Conservation (phyloP, 2,797 vertebrate genomes). For the Gallirallus australis region DNA sequence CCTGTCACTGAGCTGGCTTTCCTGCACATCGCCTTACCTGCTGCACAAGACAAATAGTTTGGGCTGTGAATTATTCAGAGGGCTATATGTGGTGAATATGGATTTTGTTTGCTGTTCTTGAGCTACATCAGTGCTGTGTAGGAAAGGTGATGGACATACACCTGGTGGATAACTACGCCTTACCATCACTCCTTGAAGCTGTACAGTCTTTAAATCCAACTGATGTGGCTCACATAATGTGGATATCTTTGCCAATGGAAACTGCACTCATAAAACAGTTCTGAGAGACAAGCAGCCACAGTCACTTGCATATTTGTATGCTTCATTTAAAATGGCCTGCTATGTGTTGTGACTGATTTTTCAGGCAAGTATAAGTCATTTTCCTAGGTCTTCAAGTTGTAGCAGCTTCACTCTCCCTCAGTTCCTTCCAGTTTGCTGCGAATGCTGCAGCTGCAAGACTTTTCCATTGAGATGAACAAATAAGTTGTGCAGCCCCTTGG, state of each 20-base stretch:
- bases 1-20: neutral
- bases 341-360: neutral
- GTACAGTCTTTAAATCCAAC: neutral
- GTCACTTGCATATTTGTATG: neutral
- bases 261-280: slow-evolving; percentile 25
- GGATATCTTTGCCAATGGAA: neutral
- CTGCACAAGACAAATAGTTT: neutral
- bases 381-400: slow-evolving; percentile 3
- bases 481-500: neutral
- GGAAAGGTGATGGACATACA: neutral
- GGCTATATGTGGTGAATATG: neutral
- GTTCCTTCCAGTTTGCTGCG: neutral
- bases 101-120: neutral
- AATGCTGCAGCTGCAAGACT: neutral
- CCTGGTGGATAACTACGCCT: neutral
- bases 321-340: neutral
- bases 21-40: neutral
- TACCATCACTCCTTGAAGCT: neutral
- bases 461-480: neutral
- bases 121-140: neutral
- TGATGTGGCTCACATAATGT: neutral
- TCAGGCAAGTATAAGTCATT: neutral
- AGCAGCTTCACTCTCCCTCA: neutral
- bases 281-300: neutral
- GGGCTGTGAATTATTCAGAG: neutral